Evolutionary conservation across 2,797 vertebrate species (phyloP), one percentile per base, ranked within the genome.

Genomic region (Odontamblyopus lacepedii): DNA sequence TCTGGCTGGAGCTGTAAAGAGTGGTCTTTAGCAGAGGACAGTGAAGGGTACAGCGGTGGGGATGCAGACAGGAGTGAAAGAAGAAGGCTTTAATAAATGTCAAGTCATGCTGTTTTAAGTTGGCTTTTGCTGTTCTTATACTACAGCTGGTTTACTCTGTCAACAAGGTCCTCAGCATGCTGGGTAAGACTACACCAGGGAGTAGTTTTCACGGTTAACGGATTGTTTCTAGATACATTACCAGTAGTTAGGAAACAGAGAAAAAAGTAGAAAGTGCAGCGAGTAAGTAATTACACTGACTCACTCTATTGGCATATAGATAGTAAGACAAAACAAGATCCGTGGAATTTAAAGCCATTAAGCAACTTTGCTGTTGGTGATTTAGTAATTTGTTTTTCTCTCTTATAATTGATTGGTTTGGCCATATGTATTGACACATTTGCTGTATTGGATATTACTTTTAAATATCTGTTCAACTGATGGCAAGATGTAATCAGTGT

Each of bases 41-140:
- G 13, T 78, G 75, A 18, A 56, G 77, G 23, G 29, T 70, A 63
- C 16, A 1, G 13, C 71, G 81, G 79, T 79, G 80, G 71, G 63
- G 70, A 78, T 79, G 75, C 76, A 69, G 18, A 77, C 82, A 78
- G 44, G 67, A 83, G 73, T 67, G 80, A 61, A 72, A 78, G 82
- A 63, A 72, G 79, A 66, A 48, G 59, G 63, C 59, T 66, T 59
- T 19, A 26, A 67, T 62, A 64, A 78, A 80, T 73, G 71, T 27
- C 63, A 69, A 70, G 63, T 70, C 69, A 74, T 67, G 77, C 57
- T 29, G 41, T 73, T 55, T 38, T 26, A 35, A 77, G 69, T 81
- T 66, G 75, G 12, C 74, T 26, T 38, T 23, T 32, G 68, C n/a
- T n/a, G 27, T 64, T 74, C 48, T 73, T 38, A 38, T 6, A 18